Evolutionary conservation across 2,797 vertebrate genomes (phyloP).

Genomic region (Hydrolagus colliei): DNA sequence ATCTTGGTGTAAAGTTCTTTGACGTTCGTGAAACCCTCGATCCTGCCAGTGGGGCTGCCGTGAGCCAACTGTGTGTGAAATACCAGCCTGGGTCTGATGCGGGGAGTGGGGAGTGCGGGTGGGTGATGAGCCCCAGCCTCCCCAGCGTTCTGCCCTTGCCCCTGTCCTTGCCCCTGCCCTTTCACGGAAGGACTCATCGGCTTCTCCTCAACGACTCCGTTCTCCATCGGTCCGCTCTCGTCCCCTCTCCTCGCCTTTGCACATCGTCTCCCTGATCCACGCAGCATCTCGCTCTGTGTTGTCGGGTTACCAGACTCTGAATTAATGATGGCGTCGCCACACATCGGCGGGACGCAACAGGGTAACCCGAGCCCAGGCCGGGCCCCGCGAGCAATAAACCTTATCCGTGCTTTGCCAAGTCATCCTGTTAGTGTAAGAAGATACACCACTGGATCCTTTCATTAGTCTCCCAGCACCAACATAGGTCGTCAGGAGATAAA

Average conservation of each 20-base stretch:
- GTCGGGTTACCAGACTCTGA: slow-evolving; percentile 44
- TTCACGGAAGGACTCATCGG: slow-evolving; percentile 40
- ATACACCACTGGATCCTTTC: background rate
- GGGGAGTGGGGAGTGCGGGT: background rate
- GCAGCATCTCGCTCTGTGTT: slow-evolving; percentile 45
- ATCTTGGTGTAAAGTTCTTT: slow-evolving; percentile 25
- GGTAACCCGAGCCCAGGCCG: background rate
- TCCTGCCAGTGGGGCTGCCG: background rate
- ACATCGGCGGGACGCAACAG: background rate
- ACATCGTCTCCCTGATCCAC: slow-evolving; percentile 45
- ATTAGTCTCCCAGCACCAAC: background rate
- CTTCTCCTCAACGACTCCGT: slow-evolving; percentile 58
- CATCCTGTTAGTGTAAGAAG: slow-evolving; percentile 16
- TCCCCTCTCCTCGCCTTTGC: slow-evolving; percentile 36
- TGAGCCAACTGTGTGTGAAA: slow-evolving; percentile 26
- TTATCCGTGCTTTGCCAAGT: slow-evolving; percentile 18
- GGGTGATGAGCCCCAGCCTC: background rate
- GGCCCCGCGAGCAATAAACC: background rate
- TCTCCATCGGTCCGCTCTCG: slow-evolving; percentile 68
- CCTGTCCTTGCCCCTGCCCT: background rate
- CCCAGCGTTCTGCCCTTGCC: background rate
- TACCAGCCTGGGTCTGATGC: background rate
- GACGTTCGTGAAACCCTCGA: slow-evolving; percentile 25
- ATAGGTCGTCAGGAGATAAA: background rate
- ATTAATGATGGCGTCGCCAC: slow-evolving; percentile 62